Conservation (phyloP, 2,113 vertebrate genomes). For the Dicentrarchus labrax region DNA sequence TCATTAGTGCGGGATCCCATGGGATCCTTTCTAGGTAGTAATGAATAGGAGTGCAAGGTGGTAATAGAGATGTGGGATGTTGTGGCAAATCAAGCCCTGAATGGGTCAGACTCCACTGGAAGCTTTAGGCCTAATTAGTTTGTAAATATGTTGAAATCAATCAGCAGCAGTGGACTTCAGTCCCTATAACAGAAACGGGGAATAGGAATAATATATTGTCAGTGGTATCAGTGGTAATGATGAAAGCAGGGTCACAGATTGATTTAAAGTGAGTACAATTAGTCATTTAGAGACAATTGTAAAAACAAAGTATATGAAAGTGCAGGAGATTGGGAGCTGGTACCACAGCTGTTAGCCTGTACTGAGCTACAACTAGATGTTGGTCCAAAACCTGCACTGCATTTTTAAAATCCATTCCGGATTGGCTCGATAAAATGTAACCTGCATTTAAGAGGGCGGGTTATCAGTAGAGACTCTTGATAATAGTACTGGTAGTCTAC, state of each 20-base stretch:
- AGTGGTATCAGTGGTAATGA: background rate
- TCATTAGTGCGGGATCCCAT: slow-evolving; percentile 69
- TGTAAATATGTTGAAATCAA: slow-evolving; percentile 69
- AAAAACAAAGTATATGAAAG: background rate
- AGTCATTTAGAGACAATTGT: background rate
- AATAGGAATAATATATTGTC: background rate
- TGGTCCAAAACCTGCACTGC: too few species aligned
- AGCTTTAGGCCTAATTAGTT: slow-evolving; percentile 70
- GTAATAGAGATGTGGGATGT: slow-evolving; percentile 79
- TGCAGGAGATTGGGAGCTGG: background rate
- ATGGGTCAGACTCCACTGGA: slow-evolving; percentile 61
- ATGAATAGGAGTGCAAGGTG: slow-evolving; percentile 72
- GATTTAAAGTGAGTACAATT: background rate
- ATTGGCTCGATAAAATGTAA: too few species aligned
- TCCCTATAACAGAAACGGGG: background rate
- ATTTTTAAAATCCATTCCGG: too few species aligned
- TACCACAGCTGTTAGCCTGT: background rate
- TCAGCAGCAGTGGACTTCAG: slow-evolving; percentile 28
- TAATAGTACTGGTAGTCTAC: too few species aligned
- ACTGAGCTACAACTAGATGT: too few species aligned
- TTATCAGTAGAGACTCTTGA: too few species aligned
- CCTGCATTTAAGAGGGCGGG: too few species aligned
- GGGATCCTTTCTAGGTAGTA: slow-evolving; percentile 68
- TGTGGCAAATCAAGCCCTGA: slow-evolving; percentile 67
- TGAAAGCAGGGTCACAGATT: background rate